Evolutionary conservation across 1,140 invertebrate species (phyloP).

Genomic region (Patella vulgata): DNA sequence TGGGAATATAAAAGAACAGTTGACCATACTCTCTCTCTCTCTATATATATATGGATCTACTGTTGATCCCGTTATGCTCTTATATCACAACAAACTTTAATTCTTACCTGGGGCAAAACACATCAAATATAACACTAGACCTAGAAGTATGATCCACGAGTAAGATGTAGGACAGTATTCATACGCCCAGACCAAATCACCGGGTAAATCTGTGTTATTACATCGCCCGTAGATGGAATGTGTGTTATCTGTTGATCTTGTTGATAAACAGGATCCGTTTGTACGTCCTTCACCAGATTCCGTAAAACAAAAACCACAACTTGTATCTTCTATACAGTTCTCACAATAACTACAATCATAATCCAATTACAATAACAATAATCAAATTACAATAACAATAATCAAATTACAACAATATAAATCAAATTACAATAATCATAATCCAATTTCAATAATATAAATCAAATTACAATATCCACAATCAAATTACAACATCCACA

Average conservation of each 20-base stretch:
- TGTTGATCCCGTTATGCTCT: too few species aligned
- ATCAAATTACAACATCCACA: too few species aligned
- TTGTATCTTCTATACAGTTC: constrained; percentile 42
- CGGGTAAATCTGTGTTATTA: constrained; percentile 36
- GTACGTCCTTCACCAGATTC: constrained; percentile 32
- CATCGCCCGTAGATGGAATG: constrained; percentile 47
- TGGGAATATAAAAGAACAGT: too few species aligned
- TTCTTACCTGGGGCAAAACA: constrained; percentile 70
- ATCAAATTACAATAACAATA: too few species aligned
- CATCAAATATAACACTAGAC: constrained; percentile 69
- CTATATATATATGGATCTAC: too few species aligned
- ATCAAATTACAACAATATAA: too few species aligned
- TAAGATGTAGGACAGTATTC: constrained; percentile 70
- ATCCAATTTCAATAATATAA: too few species aligned
- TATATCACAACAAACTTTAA: too few species aligned
- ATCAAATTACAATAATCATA: too few species aligned
- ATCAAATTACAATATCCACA: too few species aligned
- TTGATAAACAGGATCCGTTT: constrained; percentile 55
- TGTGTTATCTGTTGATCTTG: constrained; percentile 20
- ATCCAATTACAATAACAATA: too few species aligned
- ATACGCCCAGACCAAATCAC: constrained; percentile 57
- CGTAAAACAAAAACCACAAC: constrained; percentile 56
- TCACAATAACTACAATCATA: constrained; percentile 57
- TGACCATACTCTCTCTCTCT: too few species aligned
- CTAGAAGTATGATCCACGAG: constrained; percentile 69